Evolutionary conservation across 2,888 invertebrate species (phyloP), one percentile per base, ranked within the genome.

Genomic region (Lucinisca nassula): DNA sequence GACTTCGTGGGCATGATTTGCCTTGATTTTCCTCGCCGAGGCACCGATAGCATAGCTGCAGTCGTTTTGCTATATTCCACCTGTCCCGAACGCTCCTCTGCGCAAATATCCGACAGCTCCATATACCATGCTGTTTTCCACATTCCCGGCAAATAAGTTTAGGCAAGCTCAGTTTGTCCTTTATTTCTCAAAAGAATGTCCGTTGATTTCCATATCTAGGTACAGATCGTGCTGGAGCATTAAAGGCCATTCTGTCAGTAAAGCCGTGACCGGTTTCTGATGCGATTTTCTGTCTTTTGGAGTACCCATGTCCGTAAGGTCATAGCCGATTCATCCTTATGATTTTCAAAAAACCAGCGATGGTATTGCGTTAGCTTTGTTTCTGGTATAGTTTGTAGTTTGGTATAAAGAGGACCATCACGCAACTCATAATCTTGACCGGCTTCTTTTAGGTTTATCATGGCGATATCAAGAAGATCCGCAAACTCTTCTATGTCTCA

Each of bases 21-120:
- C 87, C 87, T 10, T 21, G 17, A 67, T 84, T 77, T n/a, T n/a
- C n/a, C n/a, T n/a, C n/a, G n/a, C n/a, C n/a, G n/a, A 87, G 40
- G 40, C 87, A 87, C 0, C 80, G 45, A 67, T 77, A 87, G 35
- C 87, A 87, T 14, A 83, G 40, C 24, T 37, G 73, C 8, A 67
- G 45, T 0, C 49, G 40, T 74, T 81, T 87, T 49, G 84, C 87
- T 35, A 73, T 58, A 21, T 38, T n/a, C 80, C 87, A 87, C 70
- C 83, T 75, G 0, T 70, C n/a, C n/a, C n/a, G n/a, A n/a, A n/a
- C 73, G 30, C 38, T 17, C 32, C 82, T 55, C 24, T 14, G n/a
- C n/a, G 55, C 49, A 24, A 82, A 78, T 61, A 58, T n/a, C 35
- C 45, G 30, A 67, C 82, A 85, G 10, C 55, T 75, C 85, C 85